Percentiles rank a stretch among this genome's conserved stretches.
phyloP scores from a whole-genome alignment of 2,888 invertebrate species.

The Thymelicus acteon region DNA sequence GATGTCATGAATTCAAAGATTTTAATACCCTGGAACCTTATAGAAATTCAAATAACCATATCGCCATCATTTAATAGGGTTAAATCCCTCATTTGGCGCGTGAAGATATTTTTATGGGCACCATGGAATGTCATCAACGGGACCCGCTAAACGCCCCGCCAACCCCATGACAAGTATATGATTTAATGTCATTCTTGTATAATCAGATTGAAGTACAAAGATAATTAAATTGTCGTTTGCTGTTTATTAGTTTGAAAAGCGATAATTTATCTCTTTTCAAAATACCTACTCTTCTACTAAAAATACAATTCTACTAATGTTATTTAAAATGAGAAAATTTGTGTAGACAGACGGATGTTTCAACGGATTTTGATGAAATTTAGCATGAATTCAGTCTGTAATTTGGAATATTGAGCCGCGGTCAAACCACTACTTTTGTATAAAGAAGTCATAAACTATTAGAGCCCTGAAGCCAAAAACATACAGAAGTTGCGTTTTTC shows the following conservation, averaged over 20 bases:
- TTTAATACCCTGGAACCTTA: slow-evolving; percentile 26
- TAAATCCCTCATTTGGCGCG: slow-evolving; percentile 64
- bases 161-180: slow-evolving; percentile 66
- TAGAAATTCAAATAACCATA: slow-evolving; percentile 35
- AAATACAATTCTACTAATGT: too few species aligned
- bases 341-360: too few species aligned
- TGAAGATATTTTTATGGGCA: slow-evolving; percentile 76
- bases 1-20: slow-evolving; percentile 17
- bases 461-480: too few species aligned
- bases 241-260: neutral
- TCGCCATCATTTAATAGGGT: slow-evolving; percentile 53
- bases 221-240: slow-evolving; percentile 6
- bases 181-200: slow-evolving; percentile 59
- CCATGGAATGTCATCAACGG: slow-evolving; percentile 61
- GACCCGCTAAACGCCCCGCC: slow-evolving; percentile 43
- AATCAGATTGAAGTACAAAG: slow-evolving; percentile 20
- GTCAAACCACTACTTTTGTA: too few species aligned
- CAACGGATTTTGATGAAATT: too few species aligned
- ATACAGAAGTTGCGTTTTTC: too few species aligned
- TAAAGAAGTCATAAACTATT: too few species aligned
- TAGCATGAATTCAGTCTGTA: too few species aligned
- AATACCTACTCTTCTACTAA: too few species aligned
- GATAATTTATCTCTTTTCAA: too few species aligned
- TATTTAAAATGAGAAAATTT: too few species aligned
- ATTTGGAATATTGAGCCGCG: too few species aligned